Evolutionary conservation across 2,113 vertebrate genomes (phyloP).

Genomic region (Platanista minor): DNA sequence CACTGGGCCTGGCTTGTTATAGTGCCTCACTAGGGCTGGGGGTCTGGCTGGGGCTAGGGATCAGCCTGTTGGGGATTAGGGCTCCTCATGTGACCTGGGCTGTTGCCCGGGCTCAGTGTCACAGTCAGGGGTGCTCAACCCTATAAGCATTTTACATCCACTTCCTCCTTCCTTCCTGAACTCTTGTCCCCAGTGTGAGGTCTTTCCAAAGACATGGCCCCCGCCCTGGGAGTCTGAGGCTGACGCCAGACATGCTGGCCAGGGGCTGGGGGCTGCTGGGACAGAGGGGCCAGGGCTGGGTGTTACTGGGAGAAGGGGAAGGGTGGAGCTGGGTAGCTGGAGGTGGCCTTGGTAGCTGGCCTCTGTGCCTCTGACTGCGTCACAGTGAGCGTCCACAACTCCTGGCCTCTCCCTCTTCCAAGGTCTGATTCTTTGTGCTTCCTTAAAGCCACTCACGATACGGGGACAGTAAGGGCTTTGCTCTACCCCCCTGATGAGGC

Average conservation of each 20-base stretch:
- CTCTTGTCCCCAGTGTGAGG: not conserved
- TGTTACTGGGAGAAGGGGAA: not conserved
- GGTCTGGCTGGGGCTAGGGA: not conserved
- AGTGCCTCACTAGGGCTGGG: not conserved
- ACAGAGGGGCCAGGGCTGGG: not conserved
- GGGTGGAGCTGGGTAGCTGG: accelerated
- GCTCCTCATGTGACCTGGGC: accelerated
- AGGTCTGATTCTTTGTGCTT: not conserved
- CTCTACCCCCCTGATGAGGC: not conserved
- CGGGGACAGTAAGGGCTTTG: accelerated
- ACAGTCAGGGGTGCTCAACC: not conserved
- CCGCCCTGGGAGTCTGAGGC: not conserved
- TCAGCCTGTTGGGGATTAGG: not conserved
- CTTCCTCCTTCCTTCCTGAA: not conserved
- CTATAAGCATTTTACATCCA: too few relatives aligned
- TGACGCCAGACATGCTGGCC: not conserved
- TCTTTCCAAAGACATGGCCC: accelerated
- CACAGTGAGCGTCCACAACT: accelerated
- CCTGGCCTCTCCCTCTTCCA: not conserved
- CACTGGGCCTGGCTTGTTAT: not conserved
- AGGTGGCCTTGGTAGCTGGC: not conserved
- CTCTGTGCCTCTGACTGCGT: not conserved
- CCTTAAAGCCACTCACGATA: not conserved
- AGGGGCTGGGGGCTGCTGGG: not conserved
- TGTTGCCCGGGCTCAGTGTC: not conserved